Base-by-base conservation (phyloP, 2,113 vertebrate species). In the Tenrec ecaudatus region DNA sequence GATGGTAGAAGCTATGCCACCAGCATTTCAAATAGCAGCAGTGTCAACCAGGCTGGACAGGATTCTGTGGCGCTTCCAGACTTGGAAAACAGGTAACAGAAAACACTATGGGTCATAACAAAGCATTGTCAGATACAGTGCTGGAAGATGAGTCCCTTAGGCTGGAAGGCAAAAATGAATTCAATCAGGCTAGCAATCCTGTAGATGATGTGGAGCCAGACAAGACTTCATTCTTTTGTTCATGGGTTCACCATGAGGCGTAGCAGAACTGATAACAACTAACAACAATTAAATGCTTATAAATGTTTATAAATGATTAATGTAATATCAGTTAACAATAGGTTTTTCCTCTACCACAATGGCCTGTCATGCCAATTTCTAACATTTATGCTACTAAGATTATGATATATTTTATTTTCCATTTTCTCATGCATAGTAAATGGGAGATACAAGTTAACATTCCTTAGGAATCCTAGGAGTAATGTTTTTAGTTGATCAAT, bases 381-480 rank as follows among this genome's bases (percentile, higher is more conserved):
- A 83, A 76, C 25, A 90, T 80, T 20, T 73, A 71, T 75, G 9
- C 43, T 95, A 69, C 17, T 86, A 84, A 85, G 29, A 91, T 71
- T 60, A 40, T 75, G 91, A 75, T 15, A 75, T 68, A 94, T 86
- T 94, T 93, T 88, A 82, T 86, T 87, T 77, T 88, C 36, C 38
- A 16, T 33, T 89, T 92, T 91, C 66, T 77, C 31, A 79, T 91
- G 62, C 29, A 71, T 33, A 82, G 68, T 80, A 90, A 81, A 80
- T 66, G 29, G 31, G 3, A 20, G 95, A 91, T 76, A 60, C 10
- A 36, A 82, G n/a, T n/a, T 12, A 92, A 85, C 91, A 93, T 94
- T 96, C 82, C 82, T 94, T 79, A 60, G 15, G 62, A 79, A 94
- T 96, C 96, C 88, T 75, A 77, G 22, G 60, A 96, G 77, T 78